Base-by-base conservation (phyloP, 2,113 vertebrate genomes). In the Dryoscopus gambensis region DNA sequence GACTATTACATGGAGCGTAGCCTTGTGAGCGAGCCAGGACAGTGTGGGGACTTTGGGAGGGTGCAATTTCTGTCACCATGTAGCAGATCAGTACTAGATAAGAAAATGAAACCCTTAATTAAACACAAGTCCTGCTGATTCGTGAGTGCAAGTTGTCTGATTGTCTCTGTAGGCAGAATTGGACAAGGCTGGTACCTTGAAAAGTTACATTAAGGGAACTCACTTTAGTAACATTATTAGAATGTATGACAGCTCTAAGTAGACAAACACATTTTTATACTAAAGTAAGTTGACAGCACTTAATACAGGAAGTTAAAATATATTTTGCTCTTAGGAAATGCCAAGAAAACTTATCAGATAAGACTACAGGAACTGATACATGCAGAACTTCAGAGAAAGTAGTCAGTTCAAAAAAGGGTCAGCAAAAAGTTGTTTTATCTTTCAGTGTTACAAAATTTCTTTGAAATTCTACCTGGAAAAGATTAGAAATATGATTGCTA, bases 241-340 rank as follows among this genome's bases (percentile, higher is more conserved):
- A 60, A 60, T 2, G 20, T 30, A 53, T 89, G 95, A 92, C 90
- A 94, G 71, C 28, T 92, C 69, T 57, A 82, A 60, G 76, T 39
- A 89, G 53, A 57, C 40, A 85, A 77, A 71, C 21, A 30, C 79
- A 46, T 59, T 90, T 88, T 81, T 86, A 50, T 76, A 33, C 62
- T 94, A 5, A 95, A 71, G 28, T 56, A 82, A 92, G 64, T 50
- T 96, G 86, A 65, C 88, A 95, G 83, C 46, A 30, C 44, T 90
- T 86, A 60, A 70, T 56, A 37, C 40, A 63, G 68, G 74, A 94
- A 95, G 69, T 90, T 83, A 87, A 80, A 90, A 62, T 85, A 6
- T 6, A 64, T 68, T 84, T 93, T 55, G 30, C 93, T 70, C 64
- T 87, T 82, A 59, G 47, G 28, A 88, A 90, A 79, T 9, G n/a